phyloP scores from a whole-genome alignment of 2,113 vertebrate genomes.

The Struthio camelus region DNA sequence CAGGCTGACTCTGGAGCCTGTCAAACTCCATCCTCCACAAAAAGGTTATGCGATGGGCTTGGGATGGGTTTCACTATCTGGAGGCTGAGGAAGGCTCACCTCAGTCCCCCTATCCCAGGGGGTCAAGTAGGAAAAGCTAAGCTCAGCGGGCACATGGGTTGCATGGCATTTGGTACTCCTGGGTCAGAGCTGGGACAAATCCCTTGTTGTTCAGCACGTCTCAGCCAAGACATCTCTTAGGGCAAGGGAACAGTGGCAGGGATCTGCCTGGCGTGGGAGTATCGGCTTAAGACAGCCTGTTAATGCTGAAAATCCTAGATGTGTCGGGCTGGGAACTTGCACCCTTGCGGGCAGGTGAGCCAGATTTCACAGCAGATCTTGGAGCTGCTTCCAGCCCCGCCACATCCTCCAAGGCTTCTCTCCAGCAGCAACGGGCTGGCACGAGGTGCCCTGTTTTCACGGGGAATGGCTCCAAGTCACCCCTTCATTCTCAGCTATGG shows the following conservation, averaged over 20 bases:
- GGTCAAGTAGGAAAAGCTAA: neutral
- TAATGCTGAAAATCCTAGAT: neutral
- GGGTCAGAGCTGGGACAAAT: neutral
- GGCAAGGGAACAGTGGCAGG: neutral
- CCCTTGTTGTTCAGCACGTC: neutral
- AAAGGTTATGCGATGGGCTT: neutral
- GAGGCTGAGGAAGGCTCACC: neutral
- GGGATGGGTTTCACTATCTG: neutral
- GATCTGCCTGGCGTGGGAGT: neutral
- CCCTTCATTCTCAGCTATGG: neutral
- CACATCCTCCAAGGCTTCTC: accelerated
- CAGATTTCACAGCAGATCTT: neutral
- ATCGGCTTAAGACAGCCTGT: neutral
- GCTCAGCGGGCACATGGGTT: accelerated
- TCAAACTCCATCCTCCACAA: neutral
- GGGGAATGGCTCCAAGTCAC: too few species aligned
- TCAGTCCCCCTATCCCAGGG: neutral
- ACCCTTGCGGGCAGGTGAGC: neutral
- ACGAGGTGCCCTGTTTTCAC: accelerated
- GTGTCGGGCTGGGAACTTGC: accelerated
- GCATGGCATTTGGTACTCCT: accelerated
- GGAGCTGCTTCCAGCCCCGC: neutral
- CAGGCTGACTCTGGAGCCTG: neutral
- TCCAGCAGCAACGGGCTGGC: accelerated
- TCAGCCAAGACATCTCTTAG: neutral